Base-by-base conservation (phyloP, 2,113 vertebrate genomes). In the human (Homo sapiens) region DNA sequence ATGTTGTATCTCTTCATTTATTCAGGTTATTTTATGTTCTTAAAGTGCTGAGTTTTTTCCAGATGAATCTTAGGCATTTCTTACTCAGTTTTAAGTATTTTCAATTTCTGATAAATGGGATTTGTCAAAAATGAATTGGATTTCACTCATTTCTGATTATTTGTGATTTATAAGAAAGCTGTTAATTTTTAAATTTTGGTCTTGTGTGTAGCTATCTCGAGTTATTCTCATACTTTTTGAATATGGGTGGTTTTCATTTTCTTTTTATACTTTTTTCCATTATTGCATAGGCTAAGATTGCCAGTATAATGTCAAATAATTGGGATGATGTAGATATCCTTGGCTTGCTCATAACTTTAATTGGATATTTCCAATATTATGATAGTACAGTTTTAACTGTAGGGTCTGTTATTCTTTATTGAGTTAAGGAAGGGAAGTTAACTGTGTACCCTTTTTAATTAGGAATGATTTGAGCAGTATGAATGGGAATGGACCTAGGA, bases 181-280 rank as follows among this genome's bases (percentile, higher is more conserved):
- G 8, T 88, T 88, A 32, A 82, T 82, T 92, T 94, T 91, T 32
- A 82, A 52, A 75, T 87, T 96, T 94, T 81, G 23, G 59, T 73
- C n/a, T 64, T 73, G 16, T 86, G 30, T 43, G 18, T 90, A 43
- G 12, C 75, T 59, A 70, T 82, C 43, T 88, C 30, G 14, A 68
- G 2, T 38, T 79, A 10, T 84, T 95, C 3, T 85, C 61, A 48
- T 82, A 38, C 23, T 85, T 96, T 55, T 55, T 55, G 40, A 91
- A 88, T 76, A 70, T 17, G 0, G 32, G 5, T 88, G 12, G 0
- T 90, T 85, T 79, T 93, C 72, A 43, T 89, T 76, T 93, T 38
- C 25, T 85, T 79, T 72, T 79, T 61, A 64, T 85, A 18, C 55
- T 66, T 81, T 95, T 57, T 59, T 73, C 27, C 16, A 91, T 79